phyloP scores from a whole-genome alignment of 2,113 vertebrate genomes.

The Clarias batrachus region DNA sequence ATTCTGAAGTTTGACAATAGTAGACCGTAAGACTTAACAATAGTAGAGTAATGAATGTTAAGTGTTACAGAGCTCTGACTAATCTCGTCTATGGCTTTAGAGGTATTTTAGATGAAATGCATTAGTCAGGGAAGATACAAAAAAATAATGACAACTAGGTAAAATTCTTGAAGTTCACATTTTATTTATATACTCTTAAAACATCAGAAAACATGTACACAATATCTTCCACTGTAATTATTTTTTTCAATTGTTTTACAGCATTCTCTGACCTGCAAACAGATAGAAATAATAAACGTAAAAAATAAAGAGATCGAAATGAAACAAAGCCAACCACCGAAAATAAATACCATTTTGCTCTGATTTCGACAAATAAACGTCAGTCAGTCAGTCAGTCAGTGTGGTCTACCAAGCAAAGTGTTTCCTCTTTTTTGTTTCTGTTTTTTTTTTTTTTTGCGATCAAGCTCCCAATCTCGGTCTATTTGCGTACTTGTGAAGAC shows the following conservation, averaged over 20 bases:
- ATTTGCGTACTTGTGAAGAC: conserved; percentile 33
- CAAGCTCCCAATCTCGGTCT: conserved; percentile 40
- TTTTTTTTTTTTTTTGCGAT: neutral
- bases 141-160: conserved; percentile 66
- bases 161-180: conserved; percentile 68
- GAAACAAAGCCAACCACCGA: conserved; percentile 78
- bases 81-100: neutral
- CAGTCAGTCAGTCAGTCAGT: conserved; percentile 75
- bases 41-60: neutral
- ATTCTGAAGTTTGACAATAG: neutral
- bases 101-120: conserved; percentile 4
- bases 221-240: conserved; percentile 62
- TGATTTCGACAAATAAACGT: conserved; percentile 74
- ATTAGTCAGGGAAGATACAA: conserved; percentile 37
- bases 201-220: conserved; percentile 77
- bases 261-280: conserved; percentile 98
- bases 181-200: conserved; percentile 78
- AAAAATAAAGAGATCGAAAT: conserved; percentile 63
- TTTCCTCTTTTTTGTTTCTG: neutral
- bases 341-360: conserved; percentile 82
- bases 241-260: conserved; percentile 64
- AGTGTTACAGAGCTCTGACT: neutral
- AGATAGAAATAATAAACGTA: conserved; percentile 82
- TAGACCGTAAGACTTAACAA: no score
- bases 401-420: conserved; percentile 74